phyloP scores from a whole-genome alignment of 2,888 invertebrate species.

The Orthonychiurus folsomi region DNA sequence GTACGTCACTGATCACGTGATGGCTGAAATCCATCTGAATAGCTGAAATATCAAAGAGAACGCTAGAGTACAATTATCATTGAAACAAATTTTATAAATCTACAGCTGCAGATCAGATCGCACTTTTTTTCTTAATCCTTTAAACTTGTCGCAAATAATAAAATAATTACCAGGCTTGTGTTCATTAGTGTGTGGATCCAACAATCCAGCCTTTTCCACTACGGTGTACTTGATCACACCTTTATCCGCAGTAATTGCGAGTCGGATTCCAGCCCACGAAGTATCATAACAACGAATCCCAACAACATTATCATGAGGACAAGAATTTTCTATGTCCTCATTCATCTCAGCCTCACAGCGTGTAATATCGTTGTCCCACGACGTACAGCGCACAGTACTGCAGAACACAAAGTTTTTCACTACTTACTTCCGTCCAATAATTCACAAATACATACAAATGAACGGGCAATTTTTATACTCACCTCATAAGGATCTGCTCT shows the following conservation, averaged over 20 bases:
- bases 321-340: slow-evolving; percentile 77
- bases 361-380: slow-evolving; percentile 81
- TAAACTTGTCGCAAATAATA: too few relatives aligned
- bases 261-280: slow-evolving; percentile 87
- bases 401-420: not conserved
- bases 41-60: slow-evolving; percentile 47
- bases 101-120: too few relatives aligned
- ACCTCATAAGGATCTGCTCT: slow-evolving; percentile 63
- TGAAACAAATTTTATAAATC: too few relatives aligned
- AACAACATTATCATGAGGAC: slow-evolving; percentile 74
- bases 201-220: slow-evolving; percentile 81
- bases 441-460: too few relatives aligned
- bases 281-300: slow-evolving; percentile 80
- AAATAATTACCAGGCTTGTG: slow-evolving; percentile 70
- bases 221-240: slow-evolving; percentile 78
- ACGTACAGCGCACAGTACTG: slow-evolving; percentile 80
- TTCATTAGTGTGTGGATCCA: slow-evolving; percentile 56
- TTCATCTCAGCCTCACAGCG: slow-evolving; percentile 70
- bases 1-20: slow-evolving; percentile 47
- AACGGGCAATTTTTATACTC: too few relatives aligned
- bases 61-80: too few relatives aligned
- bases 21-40: slow-evolving; percentile 62
- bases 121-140: too few relatives aligned
- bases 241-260: slow-evolving; percentile 78
- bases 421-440: too few relatives aligned